Evolutionary conservation across 2,797 vertebrate genomes (phyloP), one percentile per base, ranked within the genome.

Genomic region (Channa striata): DNA sequence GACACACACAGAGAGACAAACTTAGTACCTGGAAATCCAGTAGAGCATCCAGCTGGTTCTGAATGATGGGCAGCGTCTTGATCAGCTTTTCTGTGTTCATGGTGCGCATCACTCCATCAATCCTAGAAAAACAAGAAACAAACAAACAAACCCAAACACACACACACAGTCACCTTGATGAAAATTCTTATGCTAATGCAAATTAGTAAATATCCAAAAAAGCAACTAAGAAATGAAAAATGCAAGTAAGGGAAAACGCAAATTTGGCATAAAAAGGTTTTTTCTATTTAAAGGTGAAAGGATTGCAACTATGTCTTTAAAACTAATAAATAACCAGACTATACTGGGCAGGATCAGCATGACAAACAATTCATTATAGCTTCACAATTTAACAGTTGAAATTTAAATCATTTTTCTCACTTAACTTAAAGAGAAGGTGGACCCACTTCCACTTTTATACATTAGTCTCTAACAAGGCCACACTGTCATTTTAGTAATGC

Each of bases 11-110:
- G 64, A 63, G 69, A 62, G 17, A 69, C 56, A 58, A 36, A 40
- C 16, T 13, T 0, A 17, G 1, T 89, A 98, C 96, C 92, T 97
- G 96, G 92, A 99, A 99, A 90, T 97, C 95, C 80, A 99, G 93
- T 84, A 99, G 95, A 30, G 96, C 96, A 25, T 97, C 97, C 77
- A 99, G 94, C 89, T 97, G 97, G 89, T 94, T 97, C 91, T 98
- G 97, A 91, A 99, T 97, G 85, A 98, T 96, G 66, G 94, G 95
- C 85, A 99, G 95, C 25, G 95, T 97, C 92, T 97, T 97, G 84
- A 99, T 95, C 74, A 99, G 94, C 85, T 97, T 96, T 90, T 96
- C 95, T 13, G 95, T 95, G 87, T 91, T 96, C 97, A 98, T 96
- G 78, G 96, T 97, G 72, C 97, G 95, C 96, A 99, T 98, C 87